These are phyloP conservation scores for Tenualosa ilisha DNA, from an alignment of 2,797 vertebrate species.

Conservation along the genomic window DNA sequence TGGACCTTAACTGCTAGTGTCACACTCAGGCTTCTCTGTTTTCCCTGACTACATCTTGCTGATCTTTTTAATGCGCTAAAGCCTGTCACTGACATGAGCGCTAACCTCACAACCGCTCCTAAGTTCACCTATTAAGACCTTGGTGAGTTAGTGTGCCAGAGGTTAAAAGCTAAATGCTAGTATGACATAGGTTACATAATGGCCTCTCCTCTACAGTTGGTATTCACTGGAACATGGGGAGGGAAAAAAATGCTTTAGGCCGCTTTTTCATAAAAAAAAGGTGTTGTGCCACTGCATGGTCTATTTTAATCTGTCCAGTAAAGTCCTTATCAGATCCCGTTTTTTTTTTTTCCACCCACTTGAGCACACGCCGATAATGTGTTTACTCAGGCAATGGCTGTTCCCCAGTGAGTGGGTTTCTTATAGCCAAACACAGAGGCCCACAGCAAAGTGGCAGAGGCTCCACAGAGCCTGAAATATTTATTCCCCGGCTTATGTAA, in stretches of 20 bases:
- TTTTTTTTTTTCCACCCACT: constrained; percentile 8
- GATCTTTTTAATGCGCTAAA: neutral
- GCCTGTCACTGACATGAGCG: neutral
- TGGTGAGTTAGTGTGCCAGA: neutral
- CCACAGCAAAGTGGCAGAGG: neutral
- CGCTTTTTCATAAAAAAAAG: neutral
- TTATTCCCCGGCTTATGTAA: constrained; percentile 42
- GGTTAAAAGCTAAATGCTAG: neutral
- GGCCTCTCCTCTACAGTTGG: neutral
- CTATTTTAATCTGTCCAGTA: constrained; percentile 9
- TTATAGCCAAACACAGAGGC: neutral
- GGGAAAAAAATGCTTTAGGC: neutral
- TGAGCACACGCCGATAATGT: constrained; percentile 4
- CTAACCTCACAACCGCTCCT: neutral
- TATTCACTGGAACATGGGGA: neutral
- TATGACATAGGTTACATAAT: neutral
- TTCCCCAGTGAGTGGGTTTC: neutral
- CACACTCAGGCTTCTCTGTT: neutral
- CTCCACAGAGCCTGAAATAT: constrained; percentile 33
- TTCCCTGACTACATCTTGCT: neutral
- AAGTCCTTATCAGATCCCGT: constrained; percentile 2
- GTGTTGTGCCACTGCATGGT: neutral
- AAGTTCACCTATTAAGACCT: neutral
- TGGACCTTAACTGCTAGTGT: neutral
- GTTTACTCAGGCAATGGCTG: neutral